Evolutionary conservation across 2,113 vertebrate species (phyloP).

Genomic region (Columba janthina): DNA sequence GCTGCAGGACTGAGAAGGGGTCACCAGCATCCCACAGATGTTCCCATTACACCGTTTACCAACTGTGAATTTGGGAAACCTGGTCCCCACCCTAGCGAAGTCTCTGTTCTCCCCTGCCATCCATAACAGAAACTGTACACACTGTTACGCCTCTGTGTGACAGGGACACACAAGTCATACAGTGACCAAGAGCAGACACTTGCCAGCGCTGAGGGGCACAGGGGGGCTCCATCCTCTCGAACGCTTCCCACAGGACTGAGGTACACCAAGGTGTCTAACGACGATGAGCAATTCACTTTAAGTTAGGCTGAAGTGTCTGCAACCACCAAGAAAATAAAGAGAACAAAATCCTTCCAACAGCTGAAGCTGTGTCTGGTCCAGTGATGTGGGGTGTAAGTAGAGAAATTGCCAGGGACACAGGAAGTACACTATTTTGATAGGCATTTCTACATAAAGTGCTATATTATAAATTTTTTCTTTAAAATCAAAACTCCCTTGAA

Average conservation of each 20-base stretch:
- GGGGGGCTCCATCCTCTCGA: neutral
- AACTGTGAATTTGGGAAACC: neutral
- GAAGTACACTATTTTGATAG: neutral
- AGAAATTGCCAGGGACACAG: neutral
- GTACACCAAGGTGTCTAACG: accelerated
- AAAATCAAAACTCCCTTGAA: neutral
- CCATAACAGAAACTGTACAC: accelerated
- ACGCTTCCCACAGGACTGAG: accelerated
- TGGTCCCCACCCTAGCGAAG: accelerated
- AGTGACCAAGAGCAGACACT: accelerated
- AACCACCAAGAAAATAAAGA: neutral
- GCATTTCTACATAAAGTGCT: neutral
- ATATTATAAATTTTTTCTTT: neutral
- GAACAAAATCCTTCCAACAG: neutral
- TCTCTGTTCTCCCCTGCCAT: neutral
- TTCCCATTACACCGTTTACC: neutral
- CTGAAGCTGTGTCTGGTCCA: neutral
- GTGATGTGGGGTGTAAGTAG: neutral
- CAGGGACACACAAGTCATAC: neutral
- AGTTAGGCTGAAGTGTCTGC: too few species aligned
- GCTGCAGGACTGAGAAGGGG: neutral
- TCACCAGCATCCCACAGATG: neutral
- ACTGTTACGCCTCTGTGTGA: accelerated
- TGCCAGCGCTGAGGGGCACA: accelerated
- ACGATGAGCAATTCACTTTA: accelerated